A percentile compares a stretch with the other conserved stretches of the same genome.
phyloP scores from a whole-genome alignment of 2,797 vertebrate species.

The Anguilla obscura region DNA sequence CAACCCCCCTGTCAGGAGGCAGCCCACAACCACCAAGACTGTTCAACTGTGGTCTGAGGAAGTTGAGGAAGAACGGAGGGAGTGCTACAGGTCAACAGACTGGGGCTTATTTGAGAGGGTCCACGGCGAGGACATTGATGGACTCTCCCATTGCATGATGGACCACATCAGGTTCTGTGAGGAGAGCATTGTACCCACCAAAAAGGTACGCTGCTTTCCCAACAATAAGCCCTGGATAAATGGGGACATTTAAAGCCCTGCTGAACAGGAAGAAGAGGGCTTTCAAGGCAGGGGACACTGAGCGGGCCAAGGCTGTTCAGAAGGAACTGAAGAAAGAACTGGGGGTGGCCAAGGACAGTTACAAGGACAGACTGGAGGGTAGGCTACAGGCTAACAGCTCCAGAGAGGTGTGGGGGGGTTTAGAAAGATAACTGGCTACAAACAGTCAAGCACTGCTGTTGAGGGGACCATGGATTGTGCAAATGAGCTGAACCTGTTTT shows the following conservation, averaged over 20 bases:
- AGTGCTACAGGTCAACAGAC: background rate
- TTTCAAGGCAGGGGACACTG: background rate
- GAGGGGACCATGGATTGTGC: background rate
- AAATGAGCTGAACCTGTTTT: background rate
- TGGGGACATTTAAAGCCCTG: background rate
- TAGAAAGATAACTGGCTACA: background rate
- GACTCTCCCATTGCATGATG: background rate
- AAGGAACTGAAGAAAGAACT: conserved; percentile 6
- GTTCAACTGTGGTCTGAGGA: background rate
- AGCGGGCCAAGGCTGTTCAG: background rate
- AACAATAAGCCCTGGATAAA: too few relatives aligned
- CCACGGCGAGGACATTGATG: conserved; percentile 21
- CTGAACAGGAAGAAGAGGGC: conserved; percentile 14
- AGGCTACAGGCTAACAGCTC: background rate
- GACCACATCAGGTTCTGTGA: background rate
- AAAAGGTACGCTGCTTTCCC: too few relatives aligned
- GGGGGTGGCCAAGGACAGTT: background rate
- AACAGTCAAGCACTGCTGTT: background rate
- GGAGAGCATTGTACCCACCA: background rate
- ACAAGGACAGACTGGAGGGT: background rate
- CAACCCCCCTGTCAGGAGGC: background rate
- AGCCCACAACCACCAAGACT: conserved; percentile 12
- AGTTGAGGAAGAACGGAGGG: conserved; percentile 20
- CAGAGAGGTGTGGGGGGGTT: background rate
- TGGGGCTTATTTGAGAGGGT: background rate